Evolutionary conservation across 2,113 vertebrate species (phyloP), one percentile per base, ranked within the genome.

Genomic region (Sebastes schlegelii): DNA sequence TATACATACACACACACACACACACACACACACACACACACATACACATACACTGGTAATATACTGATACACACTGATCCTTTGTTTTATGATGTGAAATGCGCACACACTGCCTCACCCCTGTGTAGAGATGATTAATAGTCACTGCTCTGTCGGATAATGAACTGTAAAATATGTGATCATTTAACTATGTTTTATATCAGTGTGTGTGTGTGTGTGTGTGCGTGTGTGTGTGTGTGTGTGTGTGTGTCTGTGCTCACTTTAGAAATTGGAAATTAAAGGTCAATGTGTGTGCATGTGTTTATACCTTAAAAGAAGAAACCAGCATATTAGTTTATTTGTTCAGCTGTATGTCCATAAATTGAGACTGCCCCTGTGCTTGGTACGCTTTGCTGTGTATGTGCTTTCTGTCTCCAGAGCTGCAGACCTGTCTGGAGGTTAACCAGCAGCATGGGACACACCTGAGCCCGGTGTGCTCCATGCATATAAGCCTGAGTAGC

Each of bases 61-160:
- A 57, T 46, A 17, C 19, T 63, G 40, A 83, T 63, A 58, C 40
- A 70, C 43, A 51, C 73, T 73, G 72, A 79, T 84, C 65, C 74
- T 74, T 83, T 84, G 61, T 75, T 82, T 84, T 74, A 84, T 80
- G 70, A 76, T 73, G 43, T 86, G 48, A 78, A 87, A 74, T 81
- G 13, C 19, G 9, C 74, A 70, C 69, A 77, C 60, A 46, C 65
- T 68, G 46, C 73, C 14, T 34, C 34, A 61, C 68, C 58, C 57
- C 77, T 85, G 21, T 81, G 77, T 75, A 73, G 63, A 68, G 58
- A 89, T 89, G 92, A 93, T 89, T 91, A 84, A 93, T 91, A 49
- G 85, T 77, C 65, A 57, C 66, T 86, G 80, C 74, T 52, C 63
- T 65, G 40, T 65, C 65, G 58, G 86, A 85, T 91, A 90, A 90